A percentile compares a stretch with the other conserved stretches of the same genome.
phyloP scores from a whole-genome alignment of 1,140 invertebrate species.

The Drosophila prosaltans region DNA sequence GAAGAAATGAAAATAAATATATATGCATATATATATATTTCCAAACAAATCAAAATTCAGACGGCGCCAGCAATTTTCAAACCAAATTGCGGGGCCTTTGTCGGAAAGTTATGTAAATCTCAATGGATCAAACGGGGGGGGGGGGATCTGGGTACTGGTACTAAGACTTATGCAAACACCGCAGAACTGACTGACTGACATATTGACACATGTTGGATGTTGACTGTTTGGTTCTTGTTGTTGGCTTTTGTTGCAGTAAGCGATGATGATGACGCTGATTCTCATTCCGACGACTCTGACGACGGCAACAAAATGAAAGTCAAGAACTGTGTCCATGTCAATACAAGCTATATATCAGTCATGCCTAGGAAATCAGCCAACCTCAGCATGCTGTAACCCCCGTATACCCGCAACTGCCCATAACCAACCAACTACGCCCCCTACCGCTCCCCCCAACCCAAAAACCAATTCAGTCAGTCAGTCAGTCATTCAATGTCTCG shows the following conservation, averaged over 20 bases:
- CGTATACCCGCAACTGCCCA: not conserved
- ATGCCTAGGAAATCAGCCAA: slow-evolving; percentile 57
- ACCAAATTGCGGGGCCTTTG: slow-evolving; percentile 58
- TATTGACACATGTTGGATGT: slow-evolving; percentile 48
- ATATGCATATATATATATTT: slow-evolving; percentile 20
- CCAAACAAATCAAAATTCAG: slow-evolving; percentile 72
- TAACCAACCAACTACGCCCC: no score
- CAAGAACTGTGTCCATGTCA: slow-evolving; percentile 78
- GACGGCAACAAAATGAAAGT: slow-evolving; percentile 65
- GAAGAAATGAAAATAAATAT: no score
- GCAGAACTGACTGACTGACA: slow-evolving; percentile 58
- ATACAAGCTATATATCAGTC: slow-evolving; percentile 78
- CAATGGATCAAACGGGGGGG: slow-evolving; percentile 49
- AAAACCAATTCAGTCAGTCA: slow-evolving; percentile 39
- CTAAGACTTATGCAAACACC: slow-evolving; percentile 72
- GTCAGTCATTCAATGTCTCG: slow-evolving; percentile 55
- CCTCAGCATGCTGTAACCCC: slow-evolving; percentile 60
- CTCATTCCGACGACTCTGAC: slow-evolving; percentile 50
- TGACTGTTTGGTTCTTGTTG: slow-evolving; percentile 21
- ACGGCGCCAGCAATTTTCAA: slow-evolving; percentile 67
- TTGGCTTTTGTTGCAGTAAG: slow-evolving; percentile 21
- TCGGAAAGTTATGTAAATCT: slow-evolving; percentile 74
- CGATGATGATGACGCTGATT: slow-evolving; percentile 14
- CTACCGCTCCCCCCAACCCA: not conserved
- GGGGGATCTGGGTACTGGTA: slow-evolving; percentile 14